Evolutionary conservation across 2,797 vertebrate genomes (phyloP).

Genomic region (Danio jaintianensis): DNA sequence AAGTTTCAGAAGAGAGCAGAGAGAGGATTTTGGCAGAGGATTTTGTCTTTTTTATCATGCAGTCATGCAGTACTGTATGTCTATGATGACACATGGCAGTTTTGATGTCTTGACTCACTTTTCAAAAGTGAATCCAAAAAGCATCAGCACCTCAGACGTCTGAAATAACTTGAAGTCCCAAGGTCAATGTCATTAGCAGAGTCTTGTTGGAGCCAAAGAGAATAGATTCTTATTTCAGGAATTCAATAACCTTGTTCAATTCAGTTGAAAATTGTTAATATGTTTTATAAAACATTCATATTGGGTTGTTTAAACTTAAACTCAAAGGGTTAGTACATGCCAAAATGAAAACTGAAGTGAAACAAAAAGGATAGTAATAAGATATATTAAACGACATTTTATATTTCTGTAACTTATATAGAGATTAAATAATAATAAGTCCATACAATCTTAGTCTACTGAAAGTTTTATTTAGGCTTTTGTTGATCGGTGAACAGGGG

Average conservation of each 20-base stretch:
- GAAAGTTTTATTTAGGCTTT: no score
- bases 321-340: no score
- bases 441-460: no score
- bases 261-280: background rate
- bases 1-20: slow-evolving; percentile 11
- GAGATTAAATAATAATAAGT: no score
- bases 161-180: background rate
- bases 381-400: no score
- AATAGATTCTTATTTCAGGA: background rate
- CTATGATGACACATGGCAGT: slow-evolving; percentile 5
- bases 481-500: no score
- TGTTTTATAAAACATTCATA: no score
- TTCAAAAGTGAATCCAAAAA: slow-evolving; percentile 15
- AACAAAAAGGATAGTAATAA: no score
- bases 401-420: no score
- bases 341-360: no score
- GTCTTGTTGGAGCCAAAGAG: background rate
- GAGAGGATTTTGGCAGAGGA: slow-evolving; percentile 11
- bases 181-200: slow-evolving; percentile 15
- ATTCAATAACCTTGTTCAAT: background rate
- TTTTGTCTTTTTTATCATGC: slow-evolving; percentile 33
- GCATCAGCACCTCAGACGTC: background rate
- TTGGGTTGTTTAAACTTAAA: no score
- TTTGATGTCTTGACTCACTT: slow-evolving; percentile 21
- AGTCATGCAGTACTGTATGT: background rate